A percentile compares a stretch with the other conserved stretches of the same genome.
phyloP scores from a whole-genome alignment of 2,113 vertebrate species.

The Phalacrocorax carbo region DNA sequence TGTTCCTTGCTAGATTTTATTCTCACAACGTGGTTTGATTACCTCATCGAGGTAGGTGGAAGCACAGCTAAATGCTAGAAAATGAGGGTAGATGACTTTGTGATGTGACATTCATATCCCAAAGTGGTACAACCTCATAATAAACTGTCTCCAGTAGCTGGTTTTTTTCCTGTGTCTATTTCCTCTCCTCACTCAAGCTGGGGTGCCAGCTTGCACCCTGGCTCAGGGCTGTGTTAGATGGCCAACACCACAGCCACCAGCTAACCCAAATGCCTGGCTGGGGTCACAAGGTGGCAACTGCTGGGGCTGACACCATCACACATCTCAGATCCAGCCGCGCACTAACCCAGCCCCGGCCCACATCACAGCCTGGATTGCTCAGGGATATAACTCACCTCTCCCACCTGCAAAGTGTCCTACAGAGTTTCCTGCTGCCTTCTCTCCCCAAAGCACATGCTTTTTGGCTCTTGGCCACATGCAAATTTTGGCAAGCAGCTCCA shows the following conservation, averaged over 20 bases:
- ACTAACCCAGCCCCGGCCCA: neutral
- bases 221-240: neutral
- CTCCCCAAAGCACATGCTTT: accelerated
- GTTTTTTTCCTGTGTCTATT: neutral
- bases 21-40: neutral
- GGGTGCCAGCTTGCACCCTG: neutral
- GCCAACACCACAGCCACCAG: neutral
- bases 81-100: neutral
- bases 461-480: neutral
- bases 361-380: neutral
- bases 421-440: neutral
- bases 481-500: neutral
- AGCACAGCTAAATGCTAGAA: neutral
- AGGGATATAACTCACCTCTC: neutral
- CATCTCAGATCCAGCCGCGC: neutral
- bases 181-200: neutral
- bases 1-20: neutral
- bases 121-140: neutral
- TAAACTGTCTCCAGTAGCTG: neutral
- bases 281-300: neutral
- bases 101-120: neutral
- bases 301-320: neutral
- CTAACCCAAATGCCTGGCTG: neutral
- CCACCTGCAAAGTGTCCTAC: neutral
- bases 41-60: neutral